Conservation (phyloP, 2,797 vertebrate genomes). For the Ambastaia sidthimunki region DNA sequence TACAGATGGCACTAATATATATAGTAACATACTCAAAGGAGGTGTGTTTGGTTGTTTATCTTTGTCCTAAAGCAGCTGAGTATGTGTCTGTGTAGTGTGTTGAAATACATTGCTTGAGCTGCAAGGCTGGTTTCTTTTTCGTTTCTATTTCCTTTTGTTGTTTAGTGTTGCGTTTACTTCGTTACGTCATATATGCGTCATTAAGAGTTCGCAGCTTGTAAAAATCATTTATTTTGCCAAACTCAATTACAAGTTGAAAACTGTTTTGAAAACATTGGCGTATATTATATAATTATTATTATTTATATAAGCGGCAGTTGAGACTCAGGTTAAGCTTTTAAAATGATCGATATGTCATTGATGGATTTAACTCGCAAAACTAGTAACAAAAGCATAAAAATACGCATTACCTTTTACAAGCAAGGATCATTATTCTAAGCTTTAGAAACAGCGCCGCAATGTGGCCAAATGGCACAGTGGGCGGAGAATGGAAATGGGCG, state of each 20-base stretch:
- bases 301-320: no score
- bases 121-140: not conserved
- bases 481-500: slow-evolving; percentile 34
- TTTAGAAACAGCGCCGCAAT: slow-evolving; percentile 12
- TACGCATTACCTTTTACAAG: no score
- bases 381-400: no score
- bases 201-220: not conserved
- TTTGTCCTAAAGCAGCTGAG: slow-evolving; percentile 34
- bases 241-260: no score
- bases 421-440: not conserved
- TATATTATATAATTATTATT: no score
- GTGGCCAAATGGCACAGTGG: not conserved
- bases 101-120: slow-evolving; percentile 46
- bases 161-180: not conserved
- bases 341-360: no score
- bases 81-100: slow-evolving; percentile 36
- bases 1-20: slow-evolving; percentile 36
- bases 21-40: slow-evolving; percentile 13
- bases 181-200: no score
- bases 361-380: no score
- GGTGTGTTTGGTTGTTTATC: slow-evolving; percentile 20
- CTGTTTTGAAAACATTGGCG: no score
- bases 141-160: not conserved
- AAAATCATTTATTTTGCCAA: not conserved
- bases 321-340: no score